Evolutionary conservation across 2,888 invertebrate genomes (phyloP).

Genomic region (Yponomeuta sedellus): DNA sequence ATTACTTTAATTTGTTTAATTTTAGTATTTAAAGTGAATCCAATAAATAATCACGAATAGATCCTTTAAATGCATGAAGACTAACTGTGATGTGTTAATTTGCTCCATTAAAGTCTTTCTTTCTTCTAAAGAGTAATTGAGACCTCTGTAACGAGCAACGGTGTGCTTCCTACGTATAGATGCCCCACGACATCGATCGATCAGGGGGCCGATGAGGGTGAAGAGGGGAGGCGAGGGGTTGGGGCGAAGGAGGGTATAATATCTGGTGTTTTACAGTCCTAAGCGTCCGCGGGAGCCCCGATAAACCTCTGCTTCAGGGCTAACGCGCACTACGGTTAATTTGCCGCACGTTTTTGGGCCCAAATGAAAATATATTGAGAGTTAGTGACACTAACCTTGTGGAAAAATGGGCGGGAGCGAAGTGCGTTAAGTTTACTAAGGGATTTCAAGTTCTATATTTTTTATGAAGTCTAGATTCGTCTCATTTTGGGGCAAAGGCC

Average conservation of each 20-base stretch:
- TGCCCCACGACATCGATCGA: slow-evolving; percentile 27
- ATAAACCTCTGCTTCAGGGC: slow-evolving; percentile 31
- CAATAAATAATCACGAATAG: too few species aligned
- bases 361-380: neutral
- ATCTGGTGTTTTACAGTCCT: slow-evolving; percentile 42
- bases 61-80: too few species aligned
- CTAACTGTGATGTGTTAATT: too few species aligned
- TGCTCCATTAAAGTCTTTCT: too few species aligned
- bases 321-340: neutral
- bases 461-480: too few species aligned
- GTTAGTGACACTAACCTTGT: neutral
- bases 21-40: too few species aligned
- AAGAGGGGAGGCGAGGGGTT: slow-evolving; percentile 28
- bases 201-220: slow-evolving; percentile 48
- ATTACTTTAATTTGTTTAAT: too few species aligned
- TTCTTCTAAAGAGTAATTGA: too few species aligned
- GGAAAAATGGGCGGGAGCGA: too few species aligned
- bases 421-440: too few species aligned
- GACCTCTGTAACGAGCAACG: neutral
- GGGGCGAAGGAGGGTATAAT: slow-evolving; percentile 27
- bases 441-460: too few species aligned
- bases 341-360: neutral
- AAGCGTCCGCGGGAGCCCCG: slow-evolving; percentile 32
- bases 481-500: too few species aligned
- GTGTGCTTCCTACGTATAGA: neutral